Conservation (phyloP, 2,888 invertebrate species). For the Ophioninae sp. region DNA sequence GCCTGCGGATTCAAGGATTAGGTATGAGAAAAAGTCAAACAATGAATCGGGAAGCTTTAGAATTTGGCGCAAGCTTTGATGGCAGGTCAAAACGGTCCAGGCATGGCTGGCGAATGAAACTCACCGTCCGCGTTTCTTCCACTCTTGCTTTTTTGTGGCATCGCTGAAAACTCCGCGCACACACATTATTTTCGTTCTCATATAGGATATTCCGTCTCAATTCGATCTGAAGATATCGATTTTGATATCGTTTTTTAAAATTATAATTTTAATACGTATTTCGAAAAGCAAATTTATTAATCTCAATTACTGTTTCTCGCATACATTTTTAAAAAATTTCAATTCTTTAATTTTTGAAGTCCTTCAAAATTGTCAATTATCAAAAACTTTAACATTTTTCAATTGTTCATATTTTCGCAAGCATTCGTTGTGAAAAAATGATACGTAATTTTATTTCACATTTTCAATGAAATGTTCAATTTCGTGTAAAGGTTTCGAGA, state of each 20-base stretch:
- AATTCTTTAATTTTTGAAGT: no score
- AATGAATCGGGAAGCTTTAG: background rate
- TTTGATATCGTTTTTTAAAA: background rate
- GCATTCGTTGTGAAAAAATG: no score
- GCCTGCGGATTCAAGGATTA: conserved; percentile 13
- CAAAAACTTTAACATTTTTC: no score
- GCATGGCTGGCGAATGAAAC: conserved; percentile 14
- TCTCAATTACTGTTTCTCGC: no score
- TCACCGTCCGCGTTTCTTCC: conserved; percentile 30
- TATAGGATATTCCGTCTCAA: background rate
- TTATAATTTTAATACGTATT: background rate
- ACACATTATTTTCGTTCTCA: background rate
- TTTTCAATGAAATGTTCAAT: no score
- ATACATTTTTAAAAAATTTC: no score
- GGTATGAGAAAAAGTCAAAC: background rate
- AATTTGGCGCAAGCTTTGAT: background rate
- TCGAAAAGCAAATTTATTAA: background rate
- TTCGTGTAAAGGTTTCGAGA: no score
- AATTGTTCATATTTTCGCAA: no score
- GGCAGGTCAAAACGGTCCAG: conserved; percentile 22
- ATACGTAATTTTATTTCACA: no score
- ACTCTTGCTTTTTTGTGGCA: conserved; percentile 30
- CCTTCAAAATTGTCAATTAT: no score
- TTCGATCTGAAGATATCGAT: background rate
- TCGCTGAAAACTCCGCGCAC: conserved; percentile 9